Evolutionary conservation across 1,140 invertebrate genomes (phyloP).

Genomic region (Nebria ingens): DNA sequence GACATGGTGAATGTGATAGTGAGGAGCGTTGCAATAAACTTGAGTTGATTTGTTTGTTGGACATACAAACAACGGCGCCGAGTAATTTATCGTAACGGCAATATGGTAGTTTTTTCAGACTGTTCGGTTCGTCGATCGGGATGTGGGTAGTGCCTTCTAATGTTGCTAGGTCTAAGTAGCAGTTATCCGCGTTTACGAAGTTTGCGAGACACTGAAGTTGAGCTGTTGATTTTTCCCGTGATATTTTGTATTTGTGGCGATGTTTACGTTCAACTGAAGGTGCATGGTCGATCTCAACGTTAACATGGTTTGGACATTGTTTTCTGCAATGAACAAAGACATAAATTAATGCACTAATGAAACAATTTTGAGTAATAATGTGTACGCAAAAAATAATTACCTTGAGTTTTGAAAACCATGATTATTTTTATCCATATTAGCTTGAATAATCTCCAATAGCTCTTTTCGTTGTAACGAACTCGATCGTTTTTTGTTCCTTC

Average conservation of each 20-base stretch:
- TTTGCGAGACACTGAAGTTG: constrained; percentile 20
- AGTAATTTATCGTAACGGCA: constrained; percentile 23
- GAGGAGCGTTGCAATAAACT: background rate
- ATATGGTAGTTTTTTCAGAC: constrained; percentile 2
- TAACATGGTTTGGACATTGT: constrained; percentile 18
- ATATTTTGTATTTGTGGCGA: constrained; percentile 15
- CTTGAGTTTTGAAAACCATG: constrained; percentile 69
- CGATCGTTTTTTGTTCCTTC: constrained; percentile 41
- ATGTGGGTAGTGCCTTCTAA: constrained; percentile 22
- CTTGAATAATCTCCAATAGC: constrained; percentile 75
- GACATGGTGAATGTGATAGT: background rate
- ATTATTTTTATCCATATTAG: constrained; percentile 86
- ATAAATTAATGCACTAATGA: background rate
- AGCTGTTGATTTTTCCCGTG: constrained; percentile 10
- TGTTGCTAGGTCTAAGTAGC: constrained; percentile 22
- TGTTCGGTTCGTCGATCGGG: constrained; percentile 7
- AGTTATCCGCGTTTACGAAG: constrained; percentile 20
- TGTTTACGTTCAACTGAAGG: constrained; percentile 11
- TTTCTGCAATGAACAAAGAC: constrained; percentile 18
- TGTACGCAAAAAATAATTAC: constrained; percentile 33
- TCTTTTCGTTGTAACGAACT: constrained; percentile 68
- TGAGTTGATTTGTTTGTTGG: constrained; percentile 18
- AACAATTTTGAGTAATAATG: background rate
- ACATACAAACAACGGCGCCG: constrained; percentile 23
- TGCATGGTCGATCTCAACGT: constrained; percentile 12